Conservation (phyloP, 2,888 invertebrate species). For the Eilema griseolum region DNA sequence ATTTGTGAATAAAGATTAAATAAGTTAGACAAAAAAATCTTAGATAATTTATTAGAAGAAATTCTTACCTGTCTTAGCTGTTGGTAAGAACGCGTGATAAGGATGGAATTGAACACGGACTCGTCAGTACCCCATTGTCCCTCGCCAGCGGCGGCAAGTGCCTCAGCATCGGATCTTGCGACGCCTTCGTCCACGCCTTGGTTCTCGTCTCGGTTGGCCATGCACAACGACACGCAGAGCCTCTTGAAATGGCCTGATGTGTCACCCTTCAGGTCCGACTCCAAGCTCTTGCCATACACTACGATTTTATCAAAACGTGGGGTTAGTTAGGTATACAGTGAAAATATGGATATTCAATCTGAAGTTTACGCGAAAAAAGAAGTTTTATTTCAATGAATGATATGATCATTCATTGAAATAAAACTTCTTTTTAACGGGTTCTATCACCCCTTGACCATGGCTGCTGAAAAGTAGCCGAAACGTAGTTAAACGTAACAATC, state of each 20-base stretch:
- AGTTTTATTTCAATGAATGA: too few relatives aligned
- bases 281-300: slow-evolving; percentile 94
- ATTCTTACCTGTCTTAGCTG: slow-evolving; percentile 90
- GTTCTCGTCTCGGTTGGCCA: slow-evolving; percentile 96
- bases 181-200: slow-evolving; percentile 93
- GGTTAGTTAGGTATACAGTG: background rate
- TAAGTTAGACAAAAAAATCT: too few relatives aligned
- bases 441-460: too few relatives aligned
- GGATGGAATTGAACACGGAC: slow-evolving; percentile 94
- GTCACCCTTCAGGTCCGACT: slow-evolving; percentile 95
- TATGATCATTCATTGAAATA: too few relatives aligned
- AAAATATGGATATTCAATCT: too few relatives aligned
- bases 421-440: too few relatives aligned
- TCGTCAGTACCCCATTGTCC: slow-evolving; percentile 97
- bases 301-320: slow-evolving; percentile 24
- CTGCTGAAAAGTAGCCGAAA: too few relatives aligned
- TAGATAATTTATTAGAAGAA: background rate
- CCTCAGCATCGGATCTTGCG: slow-evolving; percentile 94
- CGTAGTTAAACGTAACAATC: too few relatives aligned
- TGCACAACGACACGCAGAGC: slow-evolving; percentile 94
- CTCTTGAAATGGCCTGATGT: slow-evolving; percentile 98
- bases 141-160: slow-evolving; percentile 92
- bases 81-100: slow-evolving; percentile 95
- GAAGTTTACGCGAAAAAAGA: too few relatives aligned
- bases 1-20: too few relatives aligned